Base-by-base conservation (phyloP, 2,797 vertebrate genomes). In the Onychomys leucogaster region DNA sequence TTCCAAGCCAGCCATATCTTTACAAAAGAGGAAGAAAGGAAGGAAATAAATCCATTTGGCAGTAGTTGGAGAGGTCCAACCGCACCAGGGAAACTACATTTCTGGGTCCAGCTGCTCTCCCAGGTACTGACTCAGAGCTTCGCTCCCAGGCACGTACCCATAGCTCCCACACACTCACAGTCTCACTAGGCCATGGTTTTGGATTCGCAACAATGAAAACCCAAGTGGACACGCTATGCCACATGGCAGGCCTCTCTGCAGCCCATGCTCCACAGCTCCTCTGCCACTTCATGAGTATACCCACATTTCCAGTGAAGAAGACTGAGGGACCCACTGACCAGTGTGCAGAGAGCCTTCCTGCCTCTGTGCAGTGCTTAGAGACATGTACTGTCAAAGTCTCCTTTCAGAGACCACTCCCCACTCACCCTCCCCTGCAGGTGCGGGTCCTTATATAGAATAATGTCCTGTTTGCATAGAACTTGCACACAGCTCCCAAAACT, bases 121-220 rank as follows among this genome's bases (percentile, higher is more conserved):
- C 1, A 61, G 25, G 81, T 43, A 11, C 59, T 84, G 81, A 43
- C 27, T 6, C 5, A 8, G 11, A 9, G 27, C 5, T 41, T 27
- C 25, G 9, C 27, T 16, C 73, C 52, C 49, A 6, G 0, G 0
- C 3, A 0, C 41, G 27, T 55, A 0, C 6, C n/a, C 21, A 10
- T 29, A 25, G 27, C 14, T 59, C 16, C 16, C 10, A 77, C 2
- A 14, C 71, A 34, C 0, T 59, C 5, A 0, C 17, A 0, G 7
- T 10, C 1, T 61, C 81, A 16, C 57, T 6, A 23, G 41, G n/a
- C 1, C 5, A 0, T 0, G 0, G 3, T n/a, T 49, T 52, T 16
- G 76, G 77, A 23, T 41, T 78, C 57, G 6, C 6, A 1, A 29
- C 4, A 6, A 23, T 0, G 5, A 32, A 71, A 1, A 34, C 17